Percentiles rank a stretch among this genome's conserved stretches.
Conservation (phyloP, 2,888 invertebrate genomes). For the Drosophila anomelani region DNA sequence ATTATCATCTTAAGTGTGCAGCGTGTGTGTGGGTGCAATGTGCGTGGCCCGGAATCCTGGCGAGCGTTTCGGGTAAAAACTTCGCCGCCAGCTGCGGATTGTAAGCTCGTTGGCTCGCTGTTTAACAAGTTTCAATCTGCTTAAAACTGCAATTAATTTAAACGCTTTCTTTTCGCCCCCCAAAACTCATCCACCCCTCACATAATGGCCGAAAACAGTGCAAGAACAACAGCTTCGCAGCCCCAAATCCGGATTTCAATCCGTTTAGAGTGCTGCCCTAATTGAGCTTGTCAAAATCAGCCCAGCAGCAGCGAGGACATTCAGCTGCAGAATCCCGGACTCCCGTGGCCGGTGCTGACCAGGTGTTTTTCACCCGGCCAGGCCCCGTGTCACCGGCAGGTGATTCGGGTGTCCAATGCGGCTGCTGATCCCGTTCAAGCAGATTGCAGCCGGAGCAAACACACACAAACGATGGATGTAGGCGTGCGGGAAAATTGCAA, state of each 20-base stretch:
- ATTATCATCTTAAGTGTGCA: conserved; percentile 81
- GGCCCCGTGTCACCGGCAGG: conserved; percentile 63
- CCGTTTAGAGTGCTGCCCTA: conserved; percentile 53
- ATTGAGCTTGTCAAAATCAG: conserved; percentile 79
- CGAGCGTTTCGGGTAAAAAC: conserved; percentile 23
- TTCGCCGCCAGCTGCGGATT: conserved; percentile 38
- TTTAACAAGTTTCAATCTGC: conserved; percentile 75
- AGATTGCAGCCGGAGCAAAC: conserved; percentile 44
- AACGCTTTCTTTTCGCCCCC: conserved; percentile 54
- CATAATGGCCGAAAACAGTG: conserved; percentile 42
- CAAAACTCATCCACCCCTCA: background rate
- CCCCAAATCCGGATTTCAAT: conserved; percentile 20
- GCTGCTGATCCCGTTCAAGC: conserved; percentile 32
- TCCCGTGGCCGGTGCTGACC: conserved; percentile 3
- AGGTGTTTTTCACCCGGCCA: conserved; percentile 12
- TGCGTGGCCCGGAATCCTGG: conserved; percentile 58
- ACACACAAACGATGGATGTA: conserved; percentile 15
- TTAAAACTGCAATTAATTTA: conserved; percentile 78
- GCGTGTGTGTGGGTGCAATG: conserved; percentile 41
- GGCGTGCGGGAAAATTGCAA: conserved; percentile 58
- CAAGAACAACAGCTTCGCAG: conserved; percentile 4
- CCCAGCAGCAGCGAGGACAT: conserved; percentile 14
- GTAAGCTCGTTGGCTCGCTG: conserved; percentile 49
- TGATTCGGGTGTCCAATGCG: conserved; percentile 27
- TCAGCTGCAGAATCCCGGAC: conserved; percentile 29